Evolutionary conservation across 53 echinoderm and acorn worm genomes (phyloP), one percentile per base, ranked within the genome.

Genomic region (Patiria pectinifera): DNA sequence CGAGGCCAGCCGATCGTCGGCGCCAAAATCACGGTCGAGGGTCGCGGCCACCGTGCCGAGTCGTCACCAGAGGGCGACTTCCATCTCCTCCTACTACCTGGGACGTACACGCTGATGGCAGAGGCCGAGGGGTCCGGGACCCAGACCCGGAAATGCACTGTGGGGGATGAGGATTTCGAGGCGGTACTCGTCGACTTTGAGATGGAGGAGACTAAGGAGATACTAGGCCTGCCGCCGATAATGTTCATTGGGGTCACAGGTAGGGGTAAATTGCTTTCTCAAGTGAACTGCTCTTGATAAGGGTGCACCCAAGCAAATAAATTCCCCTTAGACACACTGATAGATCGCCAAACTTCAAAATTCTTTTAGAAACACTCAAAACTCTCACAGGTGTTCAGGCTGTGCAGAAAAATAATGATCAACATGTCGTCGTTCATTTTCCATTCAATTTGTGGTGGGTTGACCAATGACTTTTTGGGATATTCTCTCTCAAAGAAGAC

Each of bases 181-280:
- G 86, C 60, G n/a, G 82, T 82, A 8, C 62, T 93, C 18, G 58
- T 87, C 19, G 88, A 92, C 48, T 91, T 91, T 48, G 80, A 83
- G 45, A 77, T 91, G 66, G 87, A 93, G 44, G 76, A 85, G 47
- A 84, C 86, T 80, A 94, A 83, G 49, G 86, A 69, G 71, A 93
- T 96, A 66, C 45, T 97, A 19, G 95, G 96, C 16, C 72, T 96
- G 71, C 94, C 96, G 1, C 90, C 94, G 0, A 43, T 93, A 14
- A 62, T 96, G 48, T 95, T 98, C 69, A 80, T 96, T 21, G 87
- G 92, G 61, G 78, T 98, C 5, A 63, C 95, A 88, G 98, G 98
- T 97, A 22, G 91, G 93, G 72, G 5, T 59, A 61, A 26, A 84
- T 3, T 6, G 8, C 53, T 53, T 6, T 5, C 53, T 53, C 53